Conservation (phyloP, 2,797 vertebrate species). For the Cossypha caffra region DNA sequence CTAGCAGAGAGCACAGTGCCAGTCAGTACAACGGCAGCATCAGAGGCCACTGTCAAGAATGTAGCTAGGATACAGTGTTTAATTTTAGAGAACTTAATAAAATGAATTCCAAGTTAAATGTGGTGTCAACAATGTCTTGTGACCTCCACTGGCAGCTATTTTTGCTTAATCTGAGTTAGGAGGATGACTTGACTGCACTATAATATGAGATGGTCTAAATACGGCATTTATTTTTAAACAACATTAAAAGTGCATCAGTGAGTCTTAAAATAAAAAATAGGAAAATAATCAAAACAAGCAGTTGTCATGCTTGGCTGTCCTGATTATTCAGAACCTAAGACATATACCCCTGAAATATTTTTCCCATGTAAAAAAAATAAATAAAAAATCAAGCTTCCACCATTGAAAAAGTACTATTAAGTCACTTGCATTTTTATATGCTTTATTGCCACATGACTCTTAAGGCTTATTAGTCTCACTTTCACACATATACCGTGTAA, state of each 20-base stretch:
- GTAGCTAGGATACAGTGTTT: not conserved
- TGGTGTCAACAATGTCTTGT: not conserved
- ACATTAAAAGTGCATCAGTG: not conserved
- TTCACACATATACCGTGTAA: not conserved
- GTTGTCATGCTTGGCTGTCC: not conserved
- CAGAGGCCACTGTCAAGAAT: not conserved
- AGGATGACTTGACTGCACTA: not conserved
- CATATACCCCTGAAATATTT: not conserved
- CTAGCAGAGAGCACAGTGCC: not conserved
- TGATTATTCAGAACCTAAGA: not conserved
- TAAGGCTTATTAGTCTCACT: not conserved
- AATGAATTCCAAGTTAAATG: not conserved
- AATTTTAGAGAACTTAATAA: constrained; percentile 5
- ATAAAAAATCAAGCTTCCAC: not conserved
- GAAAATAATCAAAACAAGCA: not conserved
- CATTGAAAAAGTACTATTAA: not conserved
- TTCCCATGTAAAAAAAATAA: not conserved
- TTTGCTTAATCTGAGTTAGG: not conserved
- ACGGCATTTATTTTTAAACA: not conserved
- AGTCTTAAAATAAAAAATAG: not conserved
- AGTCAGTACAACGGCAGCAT: not conserved
- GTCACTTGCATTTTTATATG: not conserved
- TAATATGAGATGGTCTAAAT: not conserved
- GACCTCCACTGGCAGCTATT: not conserved
- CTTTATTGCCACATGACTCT: not conserved